Evolutionary conservation across 2,888 invertebrate genomes (phyloP).

Genomic region (Amiota communis): DNA sequence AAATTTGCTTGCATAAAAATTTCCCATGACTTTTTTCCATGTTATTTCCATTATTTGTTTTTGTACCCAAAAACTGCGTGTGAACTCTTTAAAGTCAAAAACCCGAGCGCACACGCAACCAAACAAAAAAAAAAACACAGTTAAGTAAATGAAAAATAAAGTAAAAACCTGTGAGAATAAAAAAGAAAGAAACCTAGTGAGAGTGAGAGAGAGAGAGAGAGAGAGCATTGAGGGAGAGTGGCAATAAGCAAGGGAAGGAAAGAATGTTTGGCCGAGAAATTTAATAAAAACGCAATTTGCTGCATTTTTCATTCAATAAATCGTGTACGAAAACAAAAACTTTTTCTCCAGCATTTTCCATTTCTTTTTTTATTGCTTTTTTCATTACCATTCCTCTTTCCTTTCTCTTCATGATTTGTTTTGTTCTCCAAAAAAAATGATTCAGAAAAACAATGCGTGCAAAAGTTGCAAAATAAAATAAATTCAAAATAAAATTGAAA

Average conservation of each 20-base stretch:
- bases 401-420: background rate
- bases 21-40: background rate
- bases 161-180: background rate
- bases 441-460: background rate
- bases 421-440: background rate
- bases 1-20: conserved; percentile 19
- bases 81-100: conserved; percentile 15
- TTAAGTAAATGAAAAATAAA: background rate
- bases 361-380: background rate
- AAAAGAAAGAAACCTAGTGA: background rate
- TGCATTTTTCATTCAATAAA: conserved; percentile 23
- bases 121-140: background rate
- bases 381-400: background rate
- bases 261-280: conserved; percentile 14
- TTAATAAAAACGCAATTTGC: conserved; percentile 30
- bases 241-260: background rate
- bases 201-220: background rate
- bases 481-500: background rate
- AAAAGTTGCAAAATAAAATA: background rate
- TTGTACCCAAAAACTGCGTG: conserved; percentile 11
- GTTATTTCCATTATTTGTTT: background rate
- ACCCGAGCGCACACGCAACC: background rate
- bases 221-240: background rate
- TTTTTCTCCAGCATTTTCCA: conserved; percentile 2
- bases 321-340: background rate